Conservation (phyloP, 2,113 vertebrate genomes). For the Callipepla squamata region DNA sequence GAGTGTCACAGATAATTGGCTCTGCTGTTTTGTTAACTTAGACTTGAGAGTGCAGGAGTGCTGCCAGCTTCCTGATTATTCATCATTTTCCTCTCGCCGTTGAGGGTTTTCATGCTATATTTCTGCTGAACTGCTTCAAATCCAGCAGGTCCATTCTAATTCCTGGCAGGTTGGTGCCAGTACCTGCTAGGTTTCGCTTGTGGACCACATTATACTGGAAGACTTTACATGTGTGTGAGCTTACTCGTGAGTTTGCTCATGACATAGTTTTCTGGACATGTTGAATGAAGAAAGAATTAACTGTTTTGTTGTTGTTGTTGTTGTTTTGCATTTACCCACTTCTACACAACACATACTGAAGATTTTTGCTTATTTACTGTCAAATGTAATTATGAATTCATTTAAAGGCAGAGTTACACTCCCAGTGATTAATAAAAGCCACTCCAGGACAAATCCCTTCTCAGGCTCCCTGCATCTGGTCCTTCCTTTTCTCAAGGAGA, state of each 20-base stretch:
- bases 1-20: neutral
- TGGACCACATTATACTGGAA: slow-evolving; percentile 79
- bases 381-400: neutral
- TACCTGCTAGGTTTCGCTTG: slow-evolving; percentile 83
- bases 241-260: slow-evolving; percentile 31
- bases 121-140: neutral
- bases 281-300: neutral
- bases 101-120: neutral
- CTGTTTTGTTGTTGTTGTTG: neutral
- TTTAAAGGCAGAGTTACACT: neutral
- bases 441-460: neutral
- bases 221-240: slow-evolving; percentile 2
- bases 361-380: neutral
- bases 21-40: neutral
- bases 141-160: slow-evolving; percentile 78
- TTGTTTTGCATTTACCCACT: neutral
- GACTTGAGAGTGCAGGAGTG: neutral
- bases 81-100: neutral
- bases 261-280: slow-evolving; percentile 51
- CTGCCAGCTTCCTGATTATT: neutral
- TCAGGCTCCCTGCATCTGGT: neutral
- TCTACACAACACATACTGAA: neutral
- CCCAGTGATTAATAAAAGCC: fast-evolving
- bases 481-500: neutral
- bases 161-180: slow-evolving; percentile 62